A percentile compares a stretch with the other conserved stretches of the same genome.
Conservation (phyloP, 1,140 invertebrate genomes). For the Palaemon carinicauda region DNA sequence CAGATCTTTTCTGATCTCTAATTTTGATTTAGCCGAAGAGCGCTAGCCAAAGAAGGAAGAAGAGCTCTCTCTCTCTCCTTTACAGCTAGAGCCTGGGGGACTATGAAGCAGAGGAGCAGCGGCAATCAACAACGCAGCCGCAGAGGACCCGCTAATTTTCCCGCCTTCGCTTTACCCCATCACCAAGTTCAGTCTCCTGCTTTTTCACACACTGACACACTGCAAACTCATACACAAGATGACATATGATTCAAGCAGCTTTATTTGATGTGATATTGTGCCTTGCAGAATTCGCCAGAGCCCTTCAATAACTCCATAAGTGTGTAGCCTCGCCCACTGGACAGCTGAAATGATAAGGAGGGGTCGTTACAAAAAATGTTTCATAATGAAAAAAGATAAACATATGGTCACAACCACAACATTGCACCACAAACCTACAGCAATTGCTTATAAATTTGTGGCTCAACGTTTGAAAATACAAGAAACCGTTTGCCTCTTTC, state of each 20-base stretch:
- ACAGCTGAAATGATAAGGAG: constrained; percentile 58
- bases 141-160: constrained; percentile 39
- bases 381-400: not conserved
- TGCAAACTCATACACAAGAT: constrained; percentile 31
- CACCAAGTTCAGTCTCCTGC: constrained; percentile 47
- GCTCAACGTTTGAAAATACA: no score
- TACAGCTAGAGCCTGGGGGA: constrained; percentile 13
- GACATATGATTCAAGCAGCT: constrained; percentile 29
- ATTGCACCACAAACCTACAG: no score
- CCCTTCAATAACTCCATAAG: constrained; percentile 60
- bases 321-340: constrained; percentile 60
- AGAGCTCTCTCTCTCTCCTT: constrained; percentile 29
- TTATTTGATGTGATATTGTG: constrained; percentile 60
- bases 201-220: constrained; percentile 45
- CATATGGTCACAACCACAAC: not conserved
- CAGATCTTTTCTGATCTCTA: constrained; percentile 28
- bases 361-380: no score
- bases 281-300: constrained; percentile 60
- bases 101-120: constrained; percentile 33
- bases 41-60: not conserved
- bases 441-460: no score
- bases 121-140: constrained; percentile 46
- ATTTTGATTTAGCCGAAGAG: constrained; percentile 47
- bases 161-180: constrained; percentile 50
- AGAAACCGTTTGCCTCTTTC: no score